A percentile compares a stretch with the other conserved stretches of the same genome.
Evolutionary conservation across 2,797 vertebrate species (phyloP).

Genomic region (Garrulus glandarius): DNA sequence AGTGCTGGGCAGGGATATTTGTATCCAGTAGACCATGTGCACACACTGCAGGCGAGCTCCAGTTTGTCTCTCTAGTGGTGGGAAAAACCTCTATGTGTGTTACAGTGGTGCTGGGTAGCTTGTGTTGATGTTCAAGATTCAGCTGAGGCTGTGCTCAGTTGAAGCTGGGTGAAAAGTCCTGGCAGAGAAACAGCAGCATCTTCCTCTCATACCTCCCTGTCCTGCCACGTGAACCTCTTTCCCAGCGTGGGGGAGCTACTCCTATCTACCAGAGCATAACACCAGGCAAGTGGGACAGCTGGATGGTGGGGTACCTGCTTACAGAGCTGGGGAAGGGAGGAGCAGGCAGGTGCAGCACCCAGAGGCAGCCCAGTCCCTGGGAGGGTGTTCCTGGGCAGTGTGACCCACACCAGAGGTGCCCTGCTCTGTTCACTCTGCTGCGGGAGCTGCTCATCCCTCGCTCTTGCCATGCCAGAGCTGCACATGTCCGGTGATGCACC

Average conservation of each 20-base stretch:
- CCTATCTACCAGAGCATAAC: not conserved
- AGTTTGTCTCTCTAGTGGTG: not conserved
- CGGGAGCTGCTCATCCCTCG: fast-evolving
- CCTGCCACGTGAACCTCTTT: fast-evolving
- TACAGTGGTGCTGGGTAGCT: not conserved
- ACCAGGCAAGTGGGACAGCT: not conserved
- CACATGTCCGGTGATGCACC: not conserved
- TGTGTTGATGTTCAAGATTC: not conserved
- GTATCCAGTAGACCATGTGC: not conserved
- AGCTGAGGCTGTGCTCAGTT: not conserved
- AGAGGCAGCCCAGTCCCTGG: fast-evolving
- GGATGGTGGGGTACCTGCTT: fast-evolving
- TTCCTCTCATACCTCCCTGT: fast-evolving
- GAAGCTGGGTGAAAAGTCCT: not conserved
- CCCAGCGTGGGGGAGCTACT: not conserved
- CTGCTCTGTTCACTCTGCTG: fast-evolving
- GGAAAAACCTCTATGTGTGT: not conserved
- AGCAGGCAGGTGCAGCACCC: not conserved
- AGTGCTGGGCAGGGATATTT: not conserved
- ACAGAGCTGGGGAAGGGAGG: not conserved
- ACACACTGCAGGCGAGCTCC: fast-evolving
- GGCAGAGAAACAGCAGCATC: not conserved
- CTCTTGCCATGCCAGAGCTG: not conserved
- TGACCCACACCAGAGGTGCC: not conserved
- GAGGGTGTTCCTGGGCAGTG: not conserved